phyloP scores from a whole-genome alignment of 2,113 vertebrate genomes.

The Hemicordylus capensis region DNA sequence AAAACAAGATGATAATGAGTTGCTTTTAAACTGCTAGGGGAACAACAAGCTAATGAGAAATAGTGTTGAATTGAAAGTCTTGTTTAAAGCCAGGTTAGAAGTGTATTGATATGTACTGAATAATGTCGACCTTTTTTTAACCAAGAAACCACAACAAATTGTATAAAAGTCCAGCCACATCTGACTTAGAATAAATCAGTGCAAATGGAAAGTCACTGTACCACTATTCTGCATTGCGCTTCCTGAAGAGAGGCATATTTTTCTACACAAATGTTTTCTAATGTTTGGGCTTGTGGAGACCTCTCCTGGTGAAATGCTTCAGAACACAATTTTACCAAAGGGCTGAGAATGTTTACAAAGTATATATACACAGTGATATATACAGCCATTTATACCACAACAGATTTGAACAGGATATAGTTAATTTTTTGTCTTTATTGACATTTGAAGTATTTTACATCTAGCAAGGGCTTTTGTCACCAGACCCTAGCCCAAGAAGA shows the following conservation, averaged over 20 bases:
- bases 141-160: background rate
- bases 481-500: too few relatives aligned
- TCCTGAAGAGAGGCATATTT: background rate
- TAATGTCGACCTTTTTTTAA: background rate
- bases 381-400: background rate
- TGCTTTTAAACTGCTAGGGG: conserved; percentile 10
- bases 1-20: conserved; percentile 5
- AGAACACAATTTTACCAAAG: background rate
- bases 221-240: rapidly evolving
- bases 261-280: background rate
- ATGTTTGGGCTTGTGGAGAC: conserved; percentile 14
- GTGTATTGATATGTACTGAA: background rate
- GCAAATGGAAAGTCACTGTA: background rate
- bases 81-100: conserved; percentile 22
- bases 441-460: background rate
- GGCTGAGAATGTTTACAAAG: background rate
- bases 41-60: background rate
- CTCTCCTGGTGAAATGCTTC: conserved; percentile 8
- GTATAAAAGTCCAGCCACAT: background rate
- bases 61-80: background rate
- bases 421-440: background rate
- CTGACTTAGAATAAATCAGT: conserved; percentile 23
- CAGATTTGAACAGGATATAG: background rate
- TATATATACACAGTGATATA: background rate
- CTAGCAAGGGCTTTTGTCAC: too few relatives aligned